phyloP scores from a whole-genome alignment of 1,140 invertebrate species.

The Laupala kohalensis region DNA sequence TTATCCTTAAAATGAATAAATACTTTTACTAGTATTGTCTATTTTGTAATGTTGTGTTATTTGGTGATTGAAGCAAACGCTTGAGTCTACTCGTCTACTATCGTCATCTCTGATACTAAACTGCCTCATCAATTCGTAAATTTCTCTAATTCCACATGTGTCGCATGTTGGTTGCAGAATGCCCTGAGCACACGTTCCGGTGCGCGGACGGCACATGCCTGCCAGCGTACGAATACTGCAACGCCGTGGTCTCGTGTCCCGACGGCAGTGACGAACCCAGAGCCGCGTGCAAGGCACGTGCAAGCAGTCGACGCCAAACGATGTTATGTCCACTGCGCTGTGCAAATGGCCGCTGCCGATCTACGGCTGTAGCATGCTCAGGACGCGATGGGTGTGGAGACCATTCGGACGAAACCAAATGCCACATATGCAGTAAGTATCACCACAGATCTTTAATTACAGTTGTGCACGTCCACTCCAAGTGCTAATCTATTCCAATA shows the following conservation, averaged over 20 bases:
- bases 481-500: too few species aligned
- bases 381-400: constrained; percentile 81
- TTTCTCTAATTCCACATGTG: constrained; percentile 8
- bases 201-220: constrained; percentile 73
- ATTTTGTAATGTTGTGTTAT: too few species aligned
- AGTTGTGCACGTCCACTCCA: too few species aligned
- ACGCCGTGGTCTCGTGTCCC: constrained; percentile 68
- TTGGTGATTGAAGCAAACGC: too few species aligned
- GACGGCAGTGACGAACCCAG: constrained; percentile 75
- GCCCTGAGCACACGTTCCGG: constrained; percentile 65
- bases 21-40: too few species aligned
- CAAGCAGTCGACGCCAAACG: constrained; percentile 24
- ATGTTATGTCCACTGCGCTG: constrained; percentile 62
- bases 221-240: constrained; percentile 81
- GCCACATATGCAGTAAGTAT: constrained; percentile 73
- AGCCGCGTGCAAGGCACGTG: constrained; percentile 46
- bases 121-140: not conserved
- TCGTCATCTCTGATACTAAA: not conserved
- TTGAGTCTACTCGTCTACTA: not conserved
- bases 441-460: not conserved
- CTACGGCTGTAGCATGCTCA: constrained; percentile 72
- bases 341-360: constrained; percentile 71
- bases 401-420: constrained; percentile 70
- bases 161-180: constrained; percentile 27
- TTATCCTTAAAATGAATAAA: too few species aligned